phyloP scores from a whole-genome alignment of 1,140 invertebrate genomes.

The Brachionus calyciflorus region DNA sequence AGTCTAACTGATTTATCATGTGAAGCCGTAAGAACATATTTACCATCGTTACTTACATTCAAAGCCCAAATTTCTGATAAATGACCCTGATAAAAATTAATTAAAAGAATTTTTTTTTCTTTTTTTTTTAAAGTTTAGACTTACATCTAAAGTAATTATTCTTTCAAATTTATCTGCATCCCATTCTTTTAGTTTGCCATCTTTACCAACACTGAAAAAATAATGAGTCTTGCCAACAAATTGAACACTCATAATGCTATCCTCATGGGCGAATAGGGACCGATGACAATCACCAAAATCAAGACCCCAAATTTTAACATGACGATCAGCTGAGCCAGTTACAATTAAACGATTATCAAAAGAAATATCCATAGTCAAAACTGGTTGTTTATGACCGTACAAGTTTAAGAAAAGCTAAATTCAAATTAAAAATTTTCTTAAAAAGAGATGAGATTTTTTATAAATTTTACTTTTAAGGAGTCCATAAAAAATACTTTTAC shows the following conservation, averaged over 20 bases:
- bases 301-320: slow-evolving; percentile 95
- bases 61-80: slow-evolving; percentile 73
- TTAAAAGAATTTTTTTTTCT: slow-evolving; percentile 28
- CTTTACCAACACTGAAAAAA: slow-evolving; percentile 87
- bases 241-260: slow-evolving; percentile 79
- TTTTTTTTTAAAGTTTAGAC: no score
- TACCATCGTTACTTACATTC: slow-evolving; percentile 75
- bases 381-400: slow-evolving; percentile 93
- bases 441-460: neutral
- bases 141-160: slow-evolving; percentile 80
- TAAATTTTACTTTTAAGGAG: slow-evolving; percentile 74
- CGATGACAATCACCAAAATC: slow-evolving; percentile 90
- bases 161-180: slow-evolving; percentile 89
- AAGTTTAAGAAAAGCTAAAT: slow-evolving; percentile 85
- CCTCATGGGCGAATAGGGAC: slow-evolving; percentile 80
- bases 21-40: slow-evolving; percentile 76
- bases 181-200: slow-evolving; percentile 91
- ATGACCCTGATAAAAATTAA: slow-evolving; percentile 53
- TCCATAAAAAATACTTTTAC: slow-evolving; percentile 93
- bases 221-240: slow-evolving; percentile 88
- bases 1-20: slow-evolving; percentile 82
- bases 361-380: slow-evolving; percentile 87
- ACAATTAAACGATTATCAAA: slow-evolving; percentile 82
- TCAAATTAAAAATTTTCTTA: slow-evolving; percentile 48
- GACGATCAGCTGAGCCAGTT: slow-evolving; percentile 89